phyloP scores from a whole-genome alignment of 2,797 vertebrate genomes.

The Emydoidea blandingii region DNA sequence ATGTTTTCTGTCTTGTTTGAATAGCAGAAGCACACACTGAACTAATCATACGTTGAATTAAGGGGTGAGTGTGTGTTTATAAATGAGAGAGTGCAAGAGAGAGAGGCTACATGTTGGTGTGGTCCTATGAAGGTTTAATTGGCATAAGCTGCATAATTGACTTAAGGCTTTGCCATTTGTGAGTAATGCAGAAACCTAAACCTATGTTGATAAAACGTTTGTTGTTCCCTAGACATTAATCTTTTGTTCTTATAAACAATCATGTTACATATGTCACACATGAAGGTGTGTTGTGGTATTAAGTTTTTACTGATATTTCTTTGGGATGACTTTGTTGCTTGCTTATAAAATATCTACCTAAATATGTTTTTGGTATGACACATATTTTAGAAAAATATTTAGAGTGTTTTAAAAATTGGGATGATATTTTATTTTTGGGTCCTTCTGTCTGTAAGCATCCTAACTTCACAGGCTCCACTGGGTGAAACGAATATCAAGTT shows the following conservation, averaged over 20 bases:
- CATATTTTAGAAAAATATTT: constrained; percentile 71
- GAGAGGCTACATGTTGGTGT: neutral
- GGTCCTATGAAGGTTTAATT: neutral
- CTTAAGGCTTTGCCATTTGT: neutral
- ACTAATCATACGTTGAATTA: neutral
- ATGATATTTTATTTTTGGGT: constrained; percentile 70
- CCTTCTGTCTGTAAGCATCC: constrained; percentile 57
- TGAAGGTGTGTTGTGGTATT: constrained; percentile 13
- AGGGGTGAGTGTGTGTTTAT: neutral
- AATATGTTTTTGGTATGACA: constrained; percentile 67
- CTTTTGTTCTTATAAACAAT: constrained; percentile 47
- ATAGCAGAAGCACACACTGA: neutral
- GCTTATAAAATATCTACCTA: constrained; percentile 53
- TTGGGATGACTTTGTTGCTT: constrained; percentile 54
- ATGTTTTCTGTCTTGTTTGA: neutral
- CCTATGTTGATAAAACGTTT: fast-evolving
- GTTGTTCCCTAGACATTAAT: neutral
- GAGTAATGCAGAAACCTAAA: neutral
- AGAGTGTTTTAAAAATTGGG: neutral
- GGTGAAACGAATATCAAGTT: constrained; percentile 45
- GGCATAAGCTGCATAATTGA: neutral
- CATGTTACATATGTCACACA: constrained; percentile 31
- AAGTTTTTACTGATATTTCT: constrained; percentile 55
- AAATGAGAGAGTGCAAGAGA: neutral
- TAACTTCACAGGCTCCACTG: constrained; percentile 31